Conservation (phyloP, 2,888 invertebrate genomes). For the Standfussiana lucernea region DNA sequence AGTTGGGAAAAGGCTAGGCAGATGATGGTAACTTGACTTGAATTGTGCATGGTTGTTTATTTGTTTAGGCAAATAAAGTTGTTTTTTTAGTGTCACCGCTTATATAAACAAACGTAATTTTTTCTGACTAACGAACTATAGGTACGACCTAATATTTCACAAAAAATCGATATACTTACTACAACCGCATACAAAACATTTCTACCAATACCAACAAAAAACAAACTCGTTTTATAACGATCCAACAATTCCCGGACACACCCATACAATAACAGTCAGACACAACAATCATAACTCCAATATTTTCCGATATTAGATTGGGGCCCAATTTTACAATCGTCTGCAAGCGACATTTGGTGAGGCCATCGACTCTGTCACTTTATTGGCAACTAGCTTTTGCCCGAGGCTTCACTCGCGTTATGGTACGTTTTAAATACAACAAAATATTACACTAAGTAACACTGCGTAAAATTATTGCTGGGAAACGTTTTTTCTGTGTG, state of each 20-base stretch:
- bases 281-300: conserved; percentile 47
- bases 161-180: neutral
- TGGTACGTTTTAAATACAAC: neutral
- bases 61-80: too few relatives aligned
- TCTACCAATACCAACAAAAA: neutral
- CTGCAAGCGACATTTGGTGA: conserved; percentile 69
- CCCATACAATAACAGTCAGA: conserved; percentile 37
- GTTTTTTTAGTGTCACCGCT: too few relatives aligned
- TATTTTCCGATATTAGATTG: conserved; percentile 50
- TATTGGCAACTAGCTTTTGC: conserved; percentile 58
- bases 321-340: conserved; percentile 62
- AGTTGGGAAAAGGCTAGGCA: too few relatives aligned
- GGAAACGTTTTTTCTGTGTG: neutral
- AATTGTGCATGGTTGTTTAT: too few relatives aligned
- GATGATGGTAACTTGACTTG: too few relatives aligned
- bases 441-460: neutral
- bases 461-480: neutral
- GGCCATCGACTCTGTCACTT: conserved; percentile 63
- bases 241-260: neutral
- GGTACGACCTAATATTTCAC: neutral
- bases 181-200: neutral
- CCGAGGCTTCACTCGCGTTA: neutral
- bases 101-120: too few relatives aligned
- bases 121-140: too few relatives aligned
- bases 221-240: conserved; percentile 11